These are phyloP conservation scores for Lycorma delicatula DNA, from an alignment of 1,140 invertebrate genomes.

Conservation along the genomic window DNA sequence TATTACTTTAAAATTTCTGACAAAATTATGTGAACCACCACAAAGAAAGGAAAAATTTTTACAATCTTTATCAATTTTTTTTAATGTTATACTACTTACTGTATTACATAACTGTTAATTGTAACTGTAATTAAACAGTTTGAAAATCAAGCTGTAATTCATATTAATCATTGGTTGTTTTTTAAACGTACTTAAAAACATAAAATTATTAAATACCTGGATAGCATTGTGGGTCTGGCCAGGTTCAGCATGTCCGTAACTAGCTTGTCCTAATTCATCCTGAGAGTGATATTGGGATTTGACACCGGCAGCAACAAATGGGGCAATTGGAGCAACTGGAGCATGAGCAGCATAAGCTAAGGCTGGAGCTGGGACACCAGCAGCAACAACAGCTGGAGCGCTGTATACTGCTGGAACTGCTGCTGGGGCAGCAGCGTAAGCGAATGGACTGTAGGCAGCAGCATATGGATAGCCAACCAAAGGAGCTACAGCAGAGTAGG, in stretches of 20 bases:
- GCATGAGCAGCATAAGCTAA: slow-evolving; percentile 36
- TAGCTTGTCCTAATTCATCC: slow-evolving; percentile 45
- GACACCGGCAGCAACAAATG: slow-evolving; percentile 37
- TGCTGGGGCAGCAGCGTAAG: slow-evolving; percentile 7
- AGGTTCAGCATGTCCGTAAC: slow-evolving; percentile 46
- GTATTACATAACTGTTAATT: too few species aligned
- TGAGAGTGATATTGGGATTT: slow-evolving; percentile 48
- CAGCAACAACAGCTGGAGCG: slow-evolving; percentile 22
- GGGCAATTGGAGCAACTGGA: slow-evolving; percentile 38
- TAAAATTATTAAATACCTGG: slow-evolving; percentile 32
- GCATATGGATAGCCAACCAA: background rate
- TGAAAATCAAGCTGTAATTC: too few species aligned
- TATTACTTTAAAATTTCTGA: too few species aligned
- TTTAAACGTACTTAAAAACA: too few species aligned
- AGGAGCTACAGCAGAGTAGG: slow-evolving; percentile 12
- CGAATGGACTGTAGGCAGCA: slow-evolving; percentile 6
- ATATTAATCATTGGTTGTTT: too few species aligned
- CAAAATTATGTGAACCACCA: too few species aligned
- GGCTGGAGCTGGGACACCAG: slow-evolving; percentile 36
- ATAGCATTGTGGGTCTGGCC: slow-evolving; percentile 44
- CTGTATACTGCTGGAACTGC: background rate
- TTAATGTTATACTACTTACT: background rate
- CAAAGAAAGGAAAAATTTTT: too few species aligned
- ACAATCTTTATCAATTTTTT: too few species aligned
- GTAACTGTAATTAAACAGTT: too few species aligned